phyloP scores from a whole-genome alignment of 92 coral and sea anemone species.

The Zoanthus solanderi region DNA sequence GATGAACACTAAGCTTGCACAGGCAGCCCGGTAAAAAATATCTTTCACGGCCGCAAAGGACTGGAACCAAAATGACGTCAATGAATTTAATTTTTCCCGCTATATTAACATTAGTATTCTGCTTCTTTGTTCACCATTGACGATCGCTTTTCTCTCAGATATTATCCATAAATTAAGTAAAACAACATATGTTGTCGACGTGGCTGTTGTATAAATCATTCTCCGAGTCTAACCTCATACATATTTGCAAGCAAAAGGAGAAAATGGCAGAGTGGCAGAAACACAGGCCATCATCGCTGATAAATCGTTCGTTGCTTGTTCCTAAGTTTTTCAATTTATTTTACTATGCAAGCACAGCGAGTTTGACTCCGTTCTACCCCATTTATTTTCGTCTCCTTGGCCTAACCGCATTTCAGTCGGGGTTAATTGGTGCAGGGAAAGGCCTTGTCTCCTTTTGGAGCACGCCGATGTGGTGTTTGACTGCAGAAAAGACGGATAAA shows the following conservation, averaged over 20 bases:
- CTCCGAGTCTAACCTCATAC: neutral
- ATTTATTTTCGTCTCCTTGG: constrained; percentile 96
- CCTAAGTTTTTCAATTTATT: constrained; percentile 82
- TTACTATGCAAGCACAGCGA: constrained; percentile 78
- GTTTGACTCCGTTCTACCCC: constrained; percentile 90
- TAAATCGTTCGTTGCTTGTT: constrained; percentile 79
- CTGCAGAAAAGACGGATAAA: constrained; percentile 77
- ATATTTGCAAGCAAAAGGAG: neutral
- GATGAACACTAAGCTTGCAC: too few relatives aligned
- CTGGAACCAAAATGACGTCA: constrained; percentile 27
- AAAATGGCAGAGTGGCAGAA: constrained; percentile 34
- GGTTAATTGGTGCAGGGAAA: constrained; percentile 79
- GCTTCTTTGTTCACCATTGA: neutral
- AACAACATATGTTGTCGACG: constrained; percentile 35
- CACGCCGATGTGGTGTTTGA: constrained; percentile 72
- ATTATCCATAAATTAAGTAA: constrained; percentile 25
- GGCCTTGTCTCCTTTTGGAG: constrained; percentile 86
- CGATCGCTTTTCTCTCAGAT: constrained; percentile 12
- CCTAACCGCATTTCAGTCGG: constrained; percentile 89
- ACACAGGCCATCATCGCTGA: constrained; percentile 48
- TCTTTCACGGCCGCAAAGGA: neutral
- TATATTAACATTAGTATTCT: neutral
- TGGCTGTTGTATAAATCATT: constrained; percentile 40
- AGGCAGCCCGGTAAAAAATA: too few relatives aligned
- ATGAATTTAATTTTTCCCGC: constrained; percentile 35